Conservation (phyloP, 1,140 invertebrate genomes). For the Coelopa frigida region DNA sequence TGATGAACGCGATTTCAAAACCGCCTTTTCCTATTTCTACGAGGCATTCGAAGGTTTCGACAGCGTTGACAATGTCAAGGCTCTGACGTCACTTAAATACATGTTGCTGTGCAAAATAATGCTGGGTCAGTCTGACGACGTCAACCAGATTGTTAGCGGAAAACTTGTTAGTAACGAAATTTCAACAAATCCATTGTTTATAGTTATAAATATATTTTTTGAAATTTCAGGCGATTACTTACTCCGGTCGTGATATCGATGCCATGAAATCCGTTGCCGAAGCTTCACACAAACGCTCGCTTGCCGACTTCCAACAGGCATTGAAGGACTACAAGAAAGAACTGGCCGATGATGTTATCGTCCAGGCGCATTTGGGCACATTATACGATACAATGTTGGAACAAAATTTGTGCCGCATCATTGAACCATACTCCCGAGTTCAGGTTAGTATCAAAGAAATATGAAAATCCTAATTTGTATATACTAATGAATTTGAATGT, state of each 20-base stretch:
- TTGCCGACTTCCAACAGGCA: slow-evolving; percentile 90
- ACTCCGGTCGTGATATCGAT: slow-evolving; percentile 90
- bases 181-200: not conserved
- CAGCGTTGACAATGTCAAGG: slow-evolving; percentile 86
- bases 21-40: slow-evolving; percentile 99
- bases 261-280: slow-evolving; percentile 96
- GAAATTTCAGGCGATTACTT: slow-evolving; percentile 71
- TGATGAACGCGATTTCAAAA: slow-evolving; percentile 99
- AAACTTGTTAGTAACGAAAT: slow-evolving; percentile 57
- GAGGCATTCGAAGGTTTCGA: slow-evolving; percentile 99
- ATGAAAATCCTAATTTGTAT: too few species aligned
- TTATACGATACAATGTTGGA: slow-evolving; percentile 98
- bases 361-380: slow-evolving; percentile 90
- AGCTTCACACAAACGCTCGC: slow-evolving; percentile 90
- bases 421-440: slow-evolving; percentile 97
- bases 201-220: not conserved
- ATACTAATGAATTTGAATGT: not conserved
- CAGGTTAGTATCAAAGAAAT: slow-evolving; percentile 68
- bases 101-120: slow-evolving; percentile 99
- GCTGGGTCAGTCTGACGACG: slow-evolving; percentile 93
- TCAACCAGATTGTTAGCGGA: slow-evolving; percentile 89
- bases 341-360: slow-evolving; percentile 93
- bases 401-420: slow-evolving; percentile 96
- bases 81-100: slow-evolving; percentile 92
- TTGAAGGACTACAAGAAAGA: slow-evolving; percentile 81